Percentiles rank a stretch among this genome's conserved stretches.
phyloP scores from a whole-genome alignment of 2,888 invertebrate genomes.

The Orthosia gracilis region DNA sequence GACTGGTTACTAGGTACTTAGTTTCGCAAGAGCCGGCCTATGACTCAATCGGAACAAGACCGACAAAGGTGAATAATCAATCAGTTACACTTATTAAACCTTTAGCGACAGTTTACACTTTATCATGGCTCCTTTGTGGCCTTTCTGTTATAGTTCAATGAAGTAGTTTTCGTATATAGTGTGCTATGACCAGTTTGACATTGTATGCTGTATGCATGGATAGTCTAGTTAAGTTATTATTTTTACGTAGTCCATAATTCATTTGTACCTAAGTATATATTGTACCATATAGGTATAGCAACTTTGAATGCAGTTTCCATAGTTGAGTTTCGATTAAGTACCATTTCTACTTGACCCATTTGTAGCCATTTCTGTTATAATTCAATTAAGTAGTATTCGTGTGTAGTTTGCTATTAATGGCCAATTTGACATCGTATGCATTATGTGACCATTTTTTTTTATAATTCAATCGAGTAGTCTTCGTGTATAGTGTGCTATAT shows the following conservation, averaged over 20 bases:
- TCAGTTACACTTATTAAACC: conserved; percentile 27
- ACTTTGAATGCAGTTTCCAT: not conserved
- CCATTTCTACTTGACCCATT: not conserved
- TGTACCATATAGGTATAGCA: not conserved
- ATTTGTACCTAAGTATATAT: not conserved
- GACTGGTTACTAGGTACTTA: not conserved
- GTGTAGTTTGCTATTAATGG: no score
- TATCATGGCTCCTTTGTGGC: not conserved
- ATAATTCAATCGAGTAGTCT: not conserved
- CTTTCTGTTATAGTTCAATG: not conserved
- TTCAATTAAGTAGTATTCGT: not conserved
- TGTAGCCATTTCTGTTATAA: not conserved
- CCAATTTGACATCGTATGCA: no score
- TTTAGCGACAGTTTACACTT: conserved; percentile 20
- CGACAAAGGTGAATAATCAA: conserved; percentile 48
- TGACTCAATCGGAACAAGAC: conserved; percentile 58
- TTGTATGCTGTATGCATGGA: conserved; percentile 22
- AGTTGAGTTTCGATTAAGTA: not conserved
- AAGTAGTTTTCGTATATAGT: not conserved
- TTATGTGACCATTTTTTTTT: not conserved
- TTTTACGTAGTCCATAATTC: not conserved
- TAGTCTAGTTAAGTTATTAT: conserved; percentile 8
- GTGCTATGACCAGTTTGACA: not conserved
- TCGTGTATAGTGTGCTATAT: not conserved
- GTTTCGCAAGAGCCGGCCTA: conserved; percentile 50